Evolutionary conservation across 1,140 invertebrate species (phyloP).

Genomic region (Conopomorpha cramerella): DNA sequence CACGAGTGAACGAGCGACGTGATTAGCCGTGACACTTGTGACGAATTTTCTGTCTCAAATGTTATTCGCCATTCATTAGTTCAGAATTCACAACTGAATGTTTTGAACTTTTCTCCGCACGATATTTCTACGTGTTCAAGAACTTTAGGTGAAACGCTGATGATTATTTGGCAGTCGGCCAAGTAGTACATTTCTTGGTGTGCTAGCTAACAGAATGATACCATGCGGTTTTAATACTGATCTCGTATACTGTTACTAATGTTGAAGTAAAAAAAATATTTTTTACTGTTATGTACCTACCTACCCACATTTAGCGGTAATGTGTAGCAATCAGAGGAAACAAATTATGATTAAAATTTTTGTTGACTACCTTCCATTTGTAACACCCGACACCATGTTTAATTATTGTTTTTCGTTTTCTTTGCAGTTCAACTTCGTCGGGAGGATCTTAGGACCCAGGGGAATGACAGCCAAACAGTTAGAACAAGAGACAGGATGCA

Average conservation of each 20-base stretch:
- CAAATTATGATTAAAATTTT: no score
- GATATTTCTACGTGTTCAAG: background rate
- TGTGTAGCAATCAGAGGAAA: no score
- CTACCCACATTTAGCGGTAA: no score
- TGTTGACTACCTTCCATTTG: no score
- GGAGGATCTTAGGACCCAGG: constrained; percentile 96
- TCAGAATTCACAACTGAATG: constrained; percentile 17
- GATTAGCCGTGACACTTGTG: constrained; percentile 26
- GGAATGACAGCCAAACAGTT: constrained; percentile 99
- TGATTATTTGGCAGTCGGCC: background rate
- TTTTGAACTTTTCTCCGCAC: constrained; percentile 7
- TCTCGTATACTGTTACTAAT: no score
- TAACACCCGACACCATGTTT: no score
- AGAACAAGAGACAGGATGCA: constrained; percentile 99
- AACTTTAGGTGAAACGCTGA: background rate
- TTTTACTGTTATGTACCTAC: no score
- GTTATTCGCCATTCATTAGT: constrained; percentile 28
- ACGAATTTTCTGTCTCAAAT: constrained; percentile 33
- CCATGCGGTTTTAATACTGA: constrained; percentile 9
- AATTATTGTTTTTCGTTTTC: no score
- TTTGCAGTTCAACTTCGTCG: constrained; percentile 99
- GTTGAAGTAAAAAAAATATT: no score
- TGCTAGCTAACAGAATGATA: no score
- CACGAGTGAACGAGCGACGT: no score
- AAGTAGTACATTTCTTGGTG: background rate